Base-by-base conservation (phyloP, 2,113 vertebrate species). In the Uria lomvia region DNA sequence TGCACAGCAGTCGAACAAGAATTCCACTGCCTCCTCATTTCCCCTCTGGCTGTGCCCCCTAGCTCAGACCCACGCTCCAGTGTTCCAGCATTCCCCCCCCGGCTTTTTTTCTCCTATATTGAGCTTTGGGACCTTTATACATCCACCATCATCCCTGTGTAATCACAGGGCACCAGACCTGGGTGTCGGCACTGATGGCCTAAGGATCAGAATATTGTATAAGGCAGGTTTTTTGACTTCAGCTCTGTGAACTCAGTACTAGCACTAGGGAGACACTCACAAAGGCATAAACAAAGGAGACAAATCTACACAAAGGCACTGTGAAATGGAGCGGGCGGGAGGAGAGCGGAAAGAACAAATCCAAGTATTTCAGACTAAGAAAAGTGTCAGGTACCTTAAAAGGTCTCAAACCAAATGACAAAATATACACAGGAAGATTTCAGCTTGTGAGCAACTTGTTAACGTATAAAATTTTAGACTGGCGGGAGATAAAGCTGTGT, bases 241-340 rank as follows among this genome's bases (percentile, higher is more conserved):
- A 89, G 49, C 68, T 86, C 78, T 96, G 47, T 86, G 75, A 96
- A 75, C 52, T 88, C 85, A 53, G 66, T 86, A 36, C 84, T 91
- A 96, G 58, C 47, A 73, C 85, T 34, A 75, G 81, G 90, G 94
- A 96, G 53, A 71, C 20, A 65, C 77, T 93, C 81, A 90, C 62
- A 88, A 89, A 94, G 72, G 68, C 82, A 90, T 90, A 91, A 97
- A 92, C 90, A 97, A 94, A 92, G 85, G 49, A 91, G 77, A 90
- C 55, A 96, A 93, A 80, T 80, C 82, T 88, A 80, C 93, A 97
- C 77, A 96, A 97, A 94, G 85, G 90, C 92, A 96, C 50, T 49
- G 56, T 59, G 86, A 74, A 96, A 96, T 74, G 67, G 40, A 95
- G 43, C 2, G 2, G 52, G 56, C 0, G 0, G 30, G 43, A 84